Percentiles rank a stretch among this genome's conserved stretches.
Evolutionary conservation across 2,888 invertebrate species (phyloP).

Genomic region (Noctua comes): DNA sequence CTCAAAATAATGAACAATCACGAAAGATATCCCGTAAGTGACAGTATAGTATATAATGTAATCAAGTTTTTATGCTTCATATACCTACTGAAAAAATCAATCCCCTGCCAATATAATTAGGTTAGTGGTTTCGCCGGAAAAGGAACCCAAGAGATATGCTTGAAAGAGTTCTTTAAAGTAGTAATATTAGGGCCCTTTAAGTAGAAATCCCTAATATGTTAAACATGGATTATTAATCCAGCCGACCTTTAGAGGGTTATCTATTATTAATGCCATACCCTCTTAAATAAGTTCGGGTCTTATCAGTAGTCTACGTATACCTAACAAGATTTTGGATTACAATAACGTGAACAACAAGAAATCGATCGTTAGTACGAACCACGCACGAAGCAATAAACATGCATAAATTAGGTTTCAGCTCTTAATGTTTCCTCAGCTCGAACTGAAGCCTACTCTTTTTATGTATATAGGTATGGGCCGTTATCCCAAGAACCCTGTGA

Average conservation of each 20-base stretch:
- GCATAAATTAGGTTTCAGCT: not conserved
- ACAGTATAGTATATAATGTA: too few relatives aligned
- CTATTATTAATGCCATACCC: conserved; percentile 10
- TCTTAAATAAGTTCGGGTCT: not conserved
- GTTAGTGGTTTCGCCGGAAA: not conserved
- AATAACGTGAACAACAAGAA: not conserved
- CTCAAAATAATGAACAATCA: too few relatives aligned
- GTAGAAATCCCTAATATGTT: not conserved
- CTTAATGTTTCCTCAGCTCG: not conserved
- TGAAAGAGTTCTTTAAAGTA: not conserved
- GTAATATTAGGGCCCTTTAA: not conserved
- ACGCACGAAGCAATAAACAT: not conserved
- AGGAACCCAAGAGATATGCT: not conserved
- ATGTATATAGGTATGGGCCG: not conserved
- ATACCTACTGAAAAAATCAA: not conserved
- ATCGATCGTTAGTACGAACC: not conserved
- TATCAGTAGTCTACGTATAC: not conserved
- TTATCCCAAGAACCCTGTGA: not conserved
- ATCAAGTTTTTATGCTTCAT: too few relatives aligned
- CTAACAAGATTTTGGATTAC: conserved; percentile 5
- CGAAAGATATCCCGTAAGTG: too few relatives aligned
- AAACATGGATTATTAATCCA: not conserved
- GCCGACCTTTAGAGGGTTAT: conserved; percentile 2
- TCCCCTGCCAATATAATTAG: not conserved
- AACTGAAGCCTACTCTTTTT: not conserved